Conservation (phyloP, 2,797 vertebrate genomes). For the Tokudaia muenninki region DNA sequence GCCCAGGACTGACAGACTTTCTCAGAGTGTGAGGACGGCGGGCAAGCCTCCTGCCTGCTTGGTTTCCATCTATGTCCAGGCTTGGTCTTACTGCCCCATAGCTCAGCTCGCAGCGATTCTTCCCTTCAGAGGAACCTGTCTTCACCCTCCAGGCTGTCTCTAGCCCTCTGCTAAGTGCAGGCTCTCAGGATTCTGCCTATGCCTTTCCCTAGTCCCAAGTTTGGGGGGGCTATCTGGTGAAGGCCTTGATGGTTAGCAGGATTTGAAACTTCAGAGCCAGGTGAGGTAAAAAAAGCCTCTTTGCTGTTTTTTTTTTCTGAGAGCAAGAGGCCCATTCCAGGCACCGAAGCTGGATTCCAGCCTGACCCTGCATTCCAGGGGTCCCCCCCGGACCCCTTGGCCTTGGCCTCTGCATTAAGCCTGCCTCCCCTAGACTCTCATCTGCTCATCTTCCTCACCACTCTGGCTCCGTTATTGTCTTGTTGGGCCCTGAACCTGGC, state of each 20-base stretch:
- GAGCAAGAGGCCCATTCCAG: conserved; percentile 15
- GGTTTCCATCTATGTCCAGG: not conserved
- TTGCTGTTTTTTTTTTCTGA: not conserved
- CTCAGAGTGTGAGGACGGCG: not conserved
- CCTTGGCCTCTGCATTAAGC: not conserved
- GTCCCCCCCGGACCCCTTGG: not conserved
- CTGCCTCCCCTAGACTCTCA: too few species aligned
- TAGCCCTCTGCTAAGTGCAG: not conserved
- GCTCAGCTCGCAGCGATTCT: not conserved
- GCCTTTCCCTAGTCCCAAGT: not conserved
- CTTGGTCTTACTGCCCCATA: not conserved
- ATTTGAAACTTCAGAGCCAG: not conserved
- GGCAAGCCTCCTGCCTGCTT: not conserved
- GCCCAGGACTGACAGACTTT: not conserved
- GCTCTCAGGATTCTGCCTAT: not conserved
- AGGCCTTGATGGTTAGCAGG: not conserved
- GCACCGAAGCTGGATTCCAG: not conserved
- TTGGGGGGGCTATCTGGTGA: not conserved
- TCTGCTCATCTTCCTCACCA: not conserved
- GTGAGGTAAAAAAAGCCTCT: not conserved
- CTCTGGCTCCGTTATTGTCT: not conserved
- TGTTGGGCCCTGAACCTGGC: conserved; percentile 33
- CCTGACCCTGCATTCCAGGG: not conserved
- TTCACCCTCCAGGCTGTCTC: not conserved
- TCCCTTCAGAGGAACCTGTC: not conserved